phyloP scores from a whole-genome alignment of 2,888 invertebrate genomes.

The Tenthredo amoena region DNA sequence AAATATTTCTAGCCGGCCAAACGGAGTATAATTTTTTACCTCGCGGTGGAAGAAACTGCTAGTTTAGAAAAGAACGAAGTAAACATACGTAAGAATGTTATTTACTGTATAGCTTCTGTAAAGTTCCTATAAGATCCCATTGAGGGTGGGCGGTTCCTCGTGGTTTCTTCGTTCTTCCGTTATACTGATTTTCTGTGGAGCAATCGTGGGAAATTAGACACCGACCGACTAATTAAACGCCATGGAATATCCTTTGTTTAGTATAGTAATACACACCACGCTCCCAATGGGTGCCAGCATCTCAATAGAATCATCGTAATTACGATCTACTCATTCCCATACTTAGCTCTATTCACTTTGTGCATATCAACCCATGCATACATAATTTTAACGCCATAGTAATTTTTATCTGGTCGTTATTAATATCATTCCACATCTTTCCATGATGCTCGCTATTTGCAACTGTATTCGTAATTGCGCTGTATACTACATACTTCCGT shows the following conservation, averaged over 20 bases:
- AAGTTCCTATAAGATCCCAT: background rate
- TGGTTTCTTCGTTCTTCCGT: background rate
- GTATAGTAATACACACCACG: background rate
- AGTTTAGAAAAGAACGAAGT: background rate
- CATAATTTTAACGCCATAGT: slow-evolving; percentile 16
- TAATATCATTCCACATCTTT: background rate
- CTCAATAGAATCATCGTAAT: slow-evolving; percentile 41
- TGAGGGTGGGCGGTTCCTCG: background rate
- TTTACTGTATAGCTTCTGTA: background rate
- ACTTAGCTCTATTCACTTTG: slow-evolving; percentile 12
- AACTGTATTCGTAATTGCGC: background rate
- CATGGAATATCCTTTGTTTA: slow-evolving; percentile 32
- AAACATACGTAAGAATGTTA: background rate
- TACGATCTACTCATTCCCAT: slow-evolving; percentile 47
- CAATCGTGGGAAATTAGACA: slow-evolving; percentile 72
- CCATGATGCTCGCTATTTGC: background rate
- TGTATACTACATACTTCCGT: background rate
- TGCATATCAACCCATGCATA: background rate
- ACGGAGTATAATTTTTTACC: background rate
- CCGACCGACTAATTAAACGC: slow-evolving; percentile 69
- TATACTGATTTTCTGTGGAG: slow-evolving; percentile 22
- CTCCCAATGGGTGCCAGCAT: slow-evolving; percentile 23
- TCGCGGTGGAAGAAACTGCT: background rate
- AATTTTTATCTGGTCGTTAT: background rate
- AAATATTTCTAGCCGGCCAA: background rate